Evolutionary conservation across 2,797 vertebrate genomes (phyloP).

Genomic region (Enteromius radiatus): DNA sequence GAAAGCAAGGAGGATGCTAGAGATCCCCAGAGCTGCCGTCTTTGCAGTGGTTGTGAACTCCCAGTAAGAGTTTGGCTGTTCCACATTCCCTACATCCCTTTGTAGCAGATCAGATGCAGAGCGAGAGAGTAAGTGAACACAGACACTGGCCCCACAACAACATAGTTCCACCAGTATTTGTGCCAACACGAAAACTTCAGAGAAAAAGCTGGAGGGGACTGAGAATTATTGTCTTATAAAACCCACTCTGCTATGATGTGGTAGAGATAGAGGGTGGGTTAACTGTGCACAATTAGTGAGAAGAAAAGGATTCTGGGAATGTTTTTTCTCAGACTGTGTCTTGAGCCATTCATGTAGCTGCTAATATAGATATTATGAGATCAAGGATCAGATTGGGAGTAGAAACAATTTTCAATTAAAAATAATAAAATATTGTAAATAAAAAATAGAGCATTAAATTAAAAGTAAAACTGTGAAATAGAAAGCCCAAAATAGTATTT

Average conservation of each 20-base stretch:
- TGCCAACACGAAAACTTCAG: slow-evolving; percentile 11
- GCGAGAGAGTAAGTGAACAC: slow-evolving; percentile 55
- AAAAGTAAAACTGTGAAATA: neutral
- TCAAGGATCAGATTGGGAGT: neutral
- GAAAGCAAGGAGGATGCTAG: slow-evolving; percentile 32
- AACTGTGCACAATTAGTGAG: slow-evolving; percentile 18
- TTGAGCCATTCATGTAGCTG: neutral
- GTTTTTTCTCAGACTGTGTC: neutral
- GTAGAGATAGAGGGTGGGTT: slow-evolving; percentile 15
- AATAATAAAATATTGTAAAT: neutral
- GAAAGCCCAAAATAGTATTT: too few relatives aligned
- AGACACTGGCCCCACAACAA: slow-evolving; percentile 60
- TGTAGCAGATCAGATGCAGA: slow-evolving; percentile 66
- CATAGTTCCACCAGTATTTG: slow-evolving; percentile 2
- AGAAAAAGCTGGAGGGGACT: slow-evolving; percentile 21
- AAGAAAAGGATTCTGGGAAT: slow-evolving; percentile 12
- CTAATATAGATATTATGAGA: neutral
- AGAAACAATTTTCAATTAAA: neutral
- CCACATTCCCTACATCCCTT: slow-evolving; percentile 62
- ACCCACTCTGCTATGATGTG: neutral
- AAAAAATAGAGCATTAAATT: neutral
- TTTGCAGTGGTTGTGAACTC: slow-evolving; percentile 46
- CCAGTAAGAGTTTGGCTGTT: slow-evolving; percentile 51
- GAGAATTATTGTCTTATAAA: slow-evolving; percentile 12
- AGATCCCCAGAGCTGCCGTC: slow-evolving; percentile 15